phyloP scores from a whole-genome alignment of 2,113 vertebrate genomes.

The Forbesichthys agassizii region DNA sequence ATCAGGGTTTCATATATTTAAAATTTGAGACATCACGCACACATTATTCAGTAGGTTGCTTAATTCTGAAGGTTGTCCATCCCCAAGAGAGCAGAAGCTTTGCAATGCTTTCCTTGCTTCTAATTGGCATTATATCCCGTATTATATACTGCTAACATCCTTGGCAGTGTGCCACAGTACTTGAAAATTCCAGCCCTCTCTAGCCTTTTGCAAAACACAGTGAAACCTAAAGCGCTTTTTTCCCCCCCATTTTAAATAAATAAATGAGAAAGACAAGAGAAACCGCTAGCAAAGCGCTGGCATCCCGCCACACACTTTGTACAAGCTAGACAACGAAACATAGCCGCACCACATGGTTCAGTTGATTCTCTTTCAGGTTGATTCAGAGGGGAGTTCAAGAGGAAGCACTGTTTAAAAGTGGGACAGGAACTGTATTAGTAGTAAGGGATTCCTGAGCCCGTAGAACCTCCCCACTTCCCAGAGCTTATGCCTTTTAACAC shows the following conservation, averaged over 20 bases:
- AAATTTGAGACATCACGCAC: too few species aligned
- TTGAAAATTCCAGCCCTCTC: slow-evolving; percentile 56
- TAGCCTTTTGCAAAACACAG: slow-evolving; percentile 42
- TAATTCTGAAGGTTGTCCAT: background rate
- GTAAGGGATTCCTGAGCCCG: slow-evolving; percentile 40
- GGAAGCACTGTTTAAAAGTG: slow-evolving; percentile 42
- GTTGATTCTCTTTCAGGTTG: too few species aligned
- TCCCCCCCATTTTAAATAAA: too few species aligned
- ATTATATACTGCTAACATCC: slow-evolving; percentile 48
- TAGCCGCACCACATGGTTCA: too few species aligned
- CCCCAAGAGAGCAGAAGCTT: slow-evolving; percentile 30
- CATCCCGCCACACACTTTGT: too few species aligned
- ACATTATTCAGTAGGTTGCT: too few species aligned
- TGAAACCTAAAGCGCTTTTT: slow-evolving; percentile 30
- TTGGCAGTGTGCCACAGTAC: slow-evolving; percentile 38
- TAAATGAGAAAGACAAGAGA: too few species aligned
- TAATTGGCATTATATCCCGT: background rate
- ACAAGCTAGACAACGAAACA: too few species aligned
- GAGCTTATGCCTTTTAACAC: slow-evolving; percentile 42
- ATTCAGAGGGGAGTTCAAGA: too few species aligned
- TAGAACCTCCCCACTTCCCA: slow-evolving; percentile 8
- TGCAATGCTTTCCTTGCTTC: slow-evolving; percentile 26
- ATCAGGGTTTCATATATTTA: too few species aligned
- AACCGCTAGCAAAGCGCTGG: too few species aligned
- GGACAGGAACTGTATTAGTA: slow-evolving; percentile 39